Percentiles rank a stretch among this genome's conserved stretches.
Evolutionary conservation across 2,888 invertebrate genomes (phyloP).

Genomic region (Sepioteuthis lessoniana): DNA sequence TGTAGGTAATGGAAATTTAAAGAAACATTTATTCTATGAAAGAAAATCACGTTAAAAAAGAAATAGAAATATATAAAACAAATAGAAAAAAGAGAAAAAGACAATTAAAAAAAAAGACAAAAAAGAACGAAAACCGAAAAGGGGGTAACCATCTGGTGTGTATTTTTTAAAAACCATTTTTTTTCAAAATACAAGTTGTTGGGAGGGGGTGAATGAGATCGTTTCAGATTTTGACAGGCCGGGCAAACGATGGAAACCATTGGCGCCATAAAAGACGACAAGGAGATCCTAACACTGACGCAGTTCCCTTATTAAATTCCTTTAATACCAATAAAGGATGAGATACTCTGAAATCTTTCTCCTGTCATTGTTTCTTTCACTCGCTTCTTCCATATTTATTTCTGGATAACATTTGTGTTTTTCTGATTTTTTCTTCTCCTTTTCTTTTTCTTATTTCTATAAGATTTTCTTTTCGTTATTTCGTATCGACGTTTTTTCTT

Average conservation of each 20-base stretch:
- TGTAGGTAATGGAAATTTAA: no score
- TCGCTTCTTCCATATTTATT: background rate
- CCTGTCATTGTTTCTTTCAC: background rate
- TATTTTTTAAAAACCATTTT: no score
- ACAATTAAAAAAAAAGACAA: no score
- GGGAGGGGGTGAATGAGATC: background rate
- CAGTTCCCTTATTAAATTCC: background rate
- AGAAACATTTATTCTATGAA: no score
- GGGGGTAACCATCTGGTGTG: no score
- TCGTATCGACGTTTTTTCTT: no score
- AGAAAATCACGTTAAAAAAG: background rate
- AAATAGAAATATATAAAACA: no score
- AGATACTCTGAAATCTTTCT: background rate
- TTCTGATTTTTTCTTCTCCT: background rate
- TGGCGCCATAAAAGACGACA: conserved; percentile 20
- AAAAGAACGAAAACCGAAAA: no score
- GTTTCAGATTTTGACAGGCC: background rate
- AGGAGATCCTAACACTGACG: background rate
- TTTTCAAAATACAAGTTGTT: background rate
- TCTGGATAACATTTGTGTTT: background rate
- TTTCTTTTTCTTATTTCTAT: no score
- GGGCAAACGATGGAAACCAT: background rate
- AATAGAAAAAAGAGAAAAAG: no score
- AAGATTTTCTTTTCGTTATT: no score
- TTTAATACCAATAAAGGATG: background rate